Evolutionary conservation across 1,140 invertebrate species (phyloP).

Genomic region (Penaeus chinensis): DNA sequence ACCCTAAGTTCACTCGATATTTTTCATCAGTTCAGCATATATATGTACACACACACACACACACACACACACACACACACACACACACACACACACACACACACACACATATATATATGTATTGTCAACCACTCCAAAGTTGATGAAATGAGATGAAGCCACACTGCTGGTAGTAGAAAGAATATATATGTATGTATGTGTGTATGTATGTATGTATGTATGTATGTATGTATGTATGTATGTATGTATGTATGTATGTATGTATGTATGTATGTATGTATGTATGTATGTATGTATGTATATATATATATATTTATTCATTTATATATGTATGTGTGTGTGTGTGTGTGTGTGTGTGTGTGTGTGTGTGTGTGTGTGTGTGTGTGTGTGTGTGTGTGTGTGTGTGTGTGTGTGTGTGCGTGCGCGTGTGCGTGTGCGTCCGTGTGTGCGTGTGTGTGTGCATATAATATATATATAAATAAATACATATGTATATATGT

Average conservation of each 20-base stretch:
- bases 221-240: background rate
- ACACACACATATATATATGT: no score
- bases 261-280: background rate
- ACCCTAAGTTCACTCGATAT: no score
- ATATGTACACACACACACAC: no score
- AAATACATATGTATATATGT: no score
- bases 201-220: slow-evolving; percentile 18
- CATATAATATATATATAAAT: no score
- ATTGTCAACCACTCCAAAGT: no score
- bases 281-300: background rate
- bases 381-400: slow-evolving; percentile 3
- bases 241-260: background rate
- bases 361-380: slow-evolving; percentile 14
- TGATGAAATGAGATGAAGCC: background rate
- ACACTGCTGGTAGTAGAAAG: background rate
- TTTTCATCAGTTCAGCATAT: no score
- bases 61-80: no score
- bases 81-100: no score
- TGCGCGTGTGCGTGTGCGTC: background rate
- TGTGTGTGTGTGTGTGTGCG: background rate
- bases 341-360: no score
- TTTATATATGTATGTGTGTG: slow-evolving; percentile 23
- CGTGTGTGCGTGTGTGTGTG: no score
- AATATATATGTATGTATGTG: background rate
- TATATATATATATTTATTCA: slow-evolving; percentile 1